phyloP scores from a whole-genome alignment of 2,888 invertebrate species.

The Cataglyphis livida region DNA sequence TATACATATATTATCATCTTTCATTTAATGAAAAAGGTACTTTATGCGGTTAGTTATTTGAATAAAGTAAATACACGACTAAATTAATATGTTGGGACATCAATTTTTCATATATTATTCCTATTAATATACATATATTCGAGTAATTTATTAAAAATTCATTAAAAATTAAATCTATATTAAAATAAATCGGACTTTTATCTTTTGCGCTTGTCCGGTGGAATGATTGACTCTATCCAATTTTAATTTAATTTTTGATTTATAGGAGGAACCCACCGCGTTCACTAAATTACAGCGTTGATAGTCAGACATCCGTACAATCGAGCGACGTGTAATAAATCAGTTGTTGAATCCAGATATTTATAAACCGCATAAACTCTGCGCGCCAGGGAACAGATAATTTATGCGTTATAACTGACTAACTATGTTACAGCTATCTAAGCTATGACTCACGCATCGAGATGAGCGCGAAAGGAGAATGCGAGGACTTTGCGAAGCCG shows the following conservation, averaged over 20 bases:
- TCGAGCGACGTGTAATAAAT: conserved; percentile 22
- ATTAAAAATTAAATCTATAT: neutral
- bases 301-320: conserved; percentile 2
- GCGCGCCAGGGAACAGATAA: conserved; percentile 26
- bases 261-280: conserved; percentile 31
- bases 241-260: neutral
- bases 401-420: conserved; percentile 54
- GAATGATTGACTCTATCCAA: neutral
- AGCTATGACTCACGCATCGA: conserved; percentile 43
- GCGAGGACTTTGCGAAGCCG: neutral
- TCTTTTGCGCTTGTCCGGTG: neutral
- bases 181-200: neutral
- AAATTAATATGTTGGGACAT: neutral
- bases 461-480: neutral
- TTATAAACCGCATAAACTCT: conserved; percentile 61
- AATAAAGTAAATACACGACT: neutral
- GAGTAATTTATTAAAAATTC: neutral
- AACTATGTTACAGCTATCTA: conserved; percentile 41
- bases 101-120: neutral
- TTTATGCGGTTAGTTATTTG: neutral
- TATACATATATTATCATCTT: neutral
- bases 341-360: conserved; percentile 38
- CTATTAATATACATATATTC: neutral
- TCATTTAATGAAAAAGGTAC: neutral
- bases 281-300: conserved; percentile 49